phyloP scores from a whole-genome alignment of 1,140 invertebrate species.

The Oppia nitens region DNA sequence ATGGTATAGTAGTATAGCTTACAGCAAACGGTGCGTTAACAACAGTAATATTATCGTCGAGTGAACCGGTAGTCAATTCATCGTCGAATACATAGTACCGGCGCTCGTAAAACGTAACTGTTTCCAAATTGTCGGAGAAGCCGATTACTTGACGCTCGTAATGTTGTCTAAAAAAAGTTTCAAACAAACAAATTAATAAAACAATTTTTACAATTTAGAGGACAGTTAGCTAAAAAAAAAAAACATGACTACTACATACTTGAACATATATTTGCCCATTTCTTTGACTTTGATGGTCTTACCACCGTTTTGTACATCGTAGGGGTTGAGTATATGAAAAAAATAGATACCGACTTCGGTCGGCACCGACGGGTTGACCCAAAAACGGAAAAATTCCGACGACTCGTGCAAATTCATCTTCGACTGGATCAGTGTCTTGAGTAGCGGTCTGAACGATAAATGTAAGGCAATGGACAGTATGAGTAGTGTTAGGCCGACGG shows the following conservation, averaged over 20 bases:
- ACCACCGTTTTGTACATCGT: not conserved
- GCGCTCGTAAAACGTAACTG: constrained; percentile 15
- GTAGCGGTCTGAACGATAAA: not conserved
- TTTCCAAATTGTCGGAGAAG: not conserved
- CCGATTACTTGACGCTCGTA: constrained; percentile 5
- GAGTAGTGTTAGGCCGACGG: not conserved
- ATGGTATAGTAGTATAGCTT: not conserved
- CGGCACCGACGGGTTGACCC: constrained; percentile 2
- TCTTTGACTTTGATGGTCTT: constrained; percentile 1
- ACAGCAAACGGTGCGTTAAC: constrained; percentile 15
- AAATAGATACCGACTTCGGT: constrained; percentile 12
- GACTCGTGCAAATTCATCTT: not conserved
- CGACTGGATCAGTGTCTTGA: not conserved
- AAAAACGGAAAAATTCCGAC: constrained; percentile 8
- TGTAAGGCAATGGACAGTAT: not conserved
- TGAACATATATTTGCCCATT: constrained; percentile 9
- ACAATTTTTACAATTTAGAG: not conserved
- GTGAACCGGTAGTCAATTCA: not conserved
- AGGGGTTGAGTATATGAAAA: constrained; percentile 9
- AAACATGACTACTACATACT: constrained; percentile 3
- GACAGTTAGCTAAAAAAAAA: not conserved
- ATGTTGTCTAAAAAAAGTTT: constrained; percentile 1
- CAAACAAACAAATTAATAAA: not conserved
- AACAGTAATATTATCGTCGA: constrained; percentile 15
- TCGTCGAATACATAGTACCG: constrained; percentile 1